These are phyloP conservation scores for Brachionus rubens DNA, from an alignment of 1,140 invertebrate genomes.

Conservation along the genomic window DNA sequence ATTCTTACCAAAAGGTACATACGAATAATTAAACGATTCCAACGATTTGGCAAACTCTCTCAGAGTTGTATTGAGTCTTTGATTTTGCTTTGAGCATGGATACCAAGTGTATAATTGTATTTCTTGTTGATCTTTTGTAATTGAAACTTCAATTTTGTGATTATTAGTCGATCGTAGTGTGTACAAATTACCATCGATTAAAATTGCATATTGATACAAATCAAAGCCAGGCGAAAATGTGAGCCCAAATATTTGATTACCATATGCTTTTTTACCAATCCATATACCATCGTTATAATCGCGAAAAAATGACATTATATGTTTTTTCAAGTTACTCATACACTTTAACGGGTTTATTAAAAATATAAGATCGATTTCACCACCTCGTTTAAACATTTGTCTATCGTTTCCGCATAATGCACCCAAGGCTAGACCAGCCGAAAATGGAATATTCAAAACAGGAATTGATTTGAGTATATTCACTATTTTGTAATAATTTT, in stretches of 20 bases:
- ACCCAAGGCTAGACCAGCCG: neutral
- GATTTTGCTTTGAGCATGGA: slow-evolving; percentile 15
- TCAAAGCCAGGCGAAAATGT: slow-evolving; percentile 12
- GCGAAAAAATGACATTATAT: slow-evolving; percentile 17
- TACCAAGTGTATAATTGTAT: slow-evolving; percentile 22
- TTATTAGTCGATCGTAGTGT: neutral
- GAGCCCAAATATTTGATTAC: slow-evolving; percentile 25
- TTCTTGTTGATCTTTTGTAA: slow-evolving; percentile 4
- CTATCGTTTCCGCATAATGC: neutral
- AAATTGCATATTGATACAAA: slow-evolving; percentile 21
- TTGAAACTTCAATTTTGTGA: slow-evolving; percentile 8
- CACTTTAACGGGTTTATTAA: neutral
- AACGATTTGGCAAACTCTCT: slow-evolving; percentile 6
- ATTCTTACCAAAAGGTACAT: neutral
- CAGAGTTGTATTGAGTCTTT: slow-evolving; percentile 7
- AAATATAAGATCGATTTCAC: neutral
- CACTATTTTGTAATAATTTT: slow-evolving; percentile 8
- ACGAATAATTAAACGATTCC: slow-evolving; percentile 2
- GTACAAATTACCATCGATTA: slow-evolving; percentile 9
- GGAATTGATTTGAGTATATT: slow-evolving; percentile 21
- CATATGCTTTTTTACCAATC: slow-evolving; percentile 16
- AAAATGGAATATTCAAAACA: slow-evolving; percentile 13
- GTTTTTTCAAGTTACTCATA: neutral
- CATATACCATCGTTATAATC: slow-evolving; percentile 23
- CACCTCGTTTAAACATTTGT: neutral